phyloP scores from a whole-genome alignment of 2,888 invertebrate genomes.

The Coenonympha glycerion region DNA sequence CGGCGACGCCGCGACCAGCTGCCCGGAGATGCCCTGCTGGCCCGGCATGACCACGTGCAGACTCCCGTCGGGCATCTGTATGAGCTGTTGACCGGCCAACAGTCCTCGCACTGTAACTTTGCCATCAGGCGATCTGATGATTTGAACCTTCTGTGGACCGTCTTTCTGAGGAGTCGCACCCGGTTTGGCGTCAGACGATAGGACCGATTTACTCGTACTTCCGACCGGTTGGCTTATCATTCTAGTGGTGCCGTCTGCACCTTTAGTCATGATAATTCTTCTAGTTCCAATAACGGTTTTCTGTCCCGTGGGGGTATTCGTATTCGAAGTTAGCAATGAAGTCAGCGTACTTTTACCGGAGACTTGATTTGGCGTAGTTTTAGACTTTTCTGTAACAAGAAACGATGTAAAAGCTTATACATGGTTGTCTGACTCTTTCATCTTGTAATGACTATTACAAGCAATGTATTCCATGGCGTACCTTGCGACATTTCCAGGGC shows the following conservation, averaged over 20 bases:
- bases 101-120: conserved; percentile 94
- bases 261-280: conserved; percentile 85
- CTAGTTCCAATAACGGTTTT: conserved; percentile 80
- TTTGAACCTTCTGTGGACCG: conserved; percentile 87
- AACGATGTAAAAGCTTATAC: too few relatives aligned
- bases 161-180: conserved; percentile 57
- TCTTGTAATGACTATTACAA: too few relatives aligned
- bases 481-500: conserved; percentile 81
- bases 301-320: conserved; percentile 71
- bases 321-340: conserved; percentile 76
- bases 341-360: conserved; percentile 80
- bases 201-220: conserved; percentile 44
- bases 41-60: conserved; percentile 86
- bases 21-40: conserved; percentile 72
- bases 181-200: conserved; percentile 58
- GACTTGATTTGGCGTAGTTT: conserved; percentile 68
- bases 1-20: conserved; percentile 58
- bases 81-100: conserved; percentile 92
- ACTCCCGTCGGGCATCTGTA: conserved; percentile 95
- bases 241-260: conserved; percentile 80
- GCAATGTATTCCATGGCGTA: conserved; percentile 34
- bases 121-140: conserved; percentile 91
- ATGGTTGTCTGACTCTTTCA: too few relatives aligned
- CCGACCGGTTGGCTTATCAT: conserved; percentile 78
- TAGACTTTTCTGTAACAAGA: conserved; percentile 53